These are phyloP conservation scores for Drosophila asahinai DNA, from an alignment of 1,140 invertebrate genomes.

Conservation along the genomic window DNA sequence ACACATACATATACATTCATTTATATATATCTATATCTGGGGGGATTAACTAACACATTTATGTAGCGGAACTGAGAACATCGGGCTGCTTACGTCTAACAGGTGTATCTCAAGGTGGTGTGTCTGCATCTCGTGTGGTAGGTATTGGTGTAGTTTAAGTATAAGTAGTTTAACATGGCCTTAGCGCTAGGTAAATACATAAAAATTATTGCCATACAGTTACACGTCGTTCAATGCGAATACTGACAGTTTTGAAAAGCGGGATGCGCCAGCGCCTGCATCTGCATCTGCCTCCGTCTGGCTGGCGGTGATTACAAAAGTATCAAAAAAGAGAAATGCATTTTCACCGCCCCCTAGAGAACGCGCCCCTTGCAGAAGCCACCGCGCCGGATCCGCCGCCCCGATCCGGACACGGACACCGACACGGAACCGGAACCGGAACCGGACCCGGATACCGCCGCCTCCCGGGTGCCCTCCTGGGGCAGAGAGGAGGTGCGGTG, in stretches of 20 bases:
- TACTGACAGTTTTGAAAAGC: constrained; percentile 66
- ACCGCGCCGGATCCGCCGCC: constrained; percentile 60
- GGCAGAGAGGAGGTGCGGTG: constrained; percentile 70
- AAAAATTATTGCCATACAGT: constrained; percentile 84
- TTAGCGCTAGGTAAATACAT: constrained; percentile 76
- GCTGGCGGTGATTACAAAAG: constrained; percentile 65
- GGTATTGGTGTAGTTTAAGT: constrained; percentile 13
- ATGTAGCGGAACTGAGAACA: no score
- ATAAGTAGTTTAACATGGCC: constrained; percentile 43
- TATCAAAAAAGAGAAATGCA: constrained; percentile 73
- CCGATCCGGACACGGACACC: constrained; percentile 54
- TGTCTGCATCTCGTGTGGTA: constrained; percentile 22
- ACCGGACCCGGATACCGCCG: no score
- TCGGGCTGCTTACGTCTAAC: constrained; percentile 41
- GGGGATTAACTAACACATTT: constrained; percentile 8
- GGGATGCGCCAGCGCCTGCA: constrained; percentile 9
- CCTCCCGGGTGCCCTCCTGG: constrained; percentile 37
- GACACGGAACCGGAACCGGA: constrained; percentile 32
- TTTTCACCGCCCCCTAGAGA: constrained; percentile 42
- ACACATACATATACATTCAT: constrained; percentile 50
- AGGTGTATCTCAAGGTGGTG: constrained; percentile 34
- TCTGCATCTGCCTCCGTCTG: background rate
- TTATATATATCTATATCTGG: constrained; percentile 31
- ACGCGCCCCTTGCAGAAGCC: constrained; percentile 80
- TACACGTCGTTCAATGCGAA: constrained; percentile 81